A percentile compares a stretch with the other conserved stretches of the same genome.
phyloP scores from a whole-genome alignment of 2,113 vertebrate species.

The Bubo blakistoni region DNA sequence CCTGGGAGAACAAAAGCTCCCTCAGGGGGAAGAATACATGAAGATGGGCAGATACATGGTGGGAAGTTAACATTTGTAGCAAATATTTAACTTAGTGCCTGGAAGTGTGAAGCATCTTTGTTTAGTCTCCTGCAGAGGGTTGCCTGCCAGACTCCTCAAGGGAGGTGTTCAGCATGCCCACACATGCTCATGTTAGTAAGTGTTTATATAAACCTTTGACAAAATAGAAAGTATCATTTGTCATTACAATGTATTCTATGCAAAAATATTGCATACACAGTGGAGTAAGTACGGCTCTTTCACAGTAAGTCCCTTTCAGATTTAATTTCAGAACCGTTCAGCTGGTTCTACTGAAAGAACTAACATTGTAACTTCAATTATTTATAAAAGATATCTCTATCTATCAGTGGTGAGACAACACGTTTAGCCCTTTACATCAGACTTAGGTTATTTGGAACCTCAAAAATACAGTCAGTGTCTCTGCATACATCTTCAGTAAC shows the following conservation, averaged over 20 bases:
- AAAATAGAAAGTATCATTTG: neutral
- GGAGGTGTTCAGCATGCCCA: neutral
- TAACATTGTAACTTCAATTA: neutral
- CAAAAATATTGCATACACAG: neutral
- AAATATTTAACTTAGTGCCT: neutral
- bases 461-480: neutral
- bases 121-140: neutral
- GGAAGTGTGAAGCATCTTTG: constrained; percentile 1
- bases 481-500: neutral
- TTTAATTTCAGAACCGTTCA: neutral
- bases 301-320: neutral
- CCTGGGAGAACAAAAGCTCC: neutral
- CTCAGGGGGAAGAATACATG: neutral
- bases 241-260: neutral
- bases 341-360: neutral
- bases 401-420: neutral
- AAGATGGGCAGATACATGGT: neutral
- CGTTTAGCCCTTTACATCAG: neutral
- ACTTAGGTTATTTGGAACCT: neutral
- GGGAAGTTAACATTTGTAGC: neutral
- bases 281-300: neutral
- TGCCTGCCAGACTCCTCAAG: neutral
- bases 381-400: neutral
- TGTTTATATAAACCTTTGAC: neutral
- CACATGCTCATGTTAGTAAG: neutral